phyloP scores from a whole-genome alignment of 1,140 invertebrate species.

The Venturia canescens region DNA sequence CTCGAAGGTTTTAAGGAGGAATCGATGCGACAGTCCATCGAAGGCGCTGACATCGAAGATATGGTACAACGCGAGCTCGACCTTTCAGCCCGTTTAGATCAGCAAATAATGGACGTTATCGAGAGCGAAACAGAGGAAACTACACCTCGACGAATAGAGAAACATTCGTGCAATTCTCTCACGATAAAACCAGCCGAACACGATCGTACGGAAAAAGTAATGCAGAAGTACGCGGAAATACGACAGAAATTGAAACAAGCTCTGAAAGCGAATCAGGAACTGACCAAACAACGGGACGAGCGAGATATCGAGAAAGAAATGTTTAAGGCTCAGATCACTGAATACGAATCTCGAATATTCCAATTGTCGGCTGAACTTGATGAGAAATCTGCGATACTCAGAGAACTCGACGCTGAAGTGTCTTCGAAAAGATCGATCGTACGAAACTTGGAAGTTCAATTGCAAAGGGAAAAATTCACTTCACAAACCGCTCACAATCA shows the following conservation, averaged over 20 bases:
- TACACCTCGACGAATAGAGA: slow-evolving; percentile 49
- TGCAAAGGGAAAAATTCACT: slow-evolving; percentile 64
- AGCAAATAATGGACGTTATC: slow-evolving; percentile 78
- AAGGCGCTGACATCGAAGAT: slow-evolving; percentile 77
- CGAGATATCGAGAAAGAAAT: slow-evolving; percentile 70
- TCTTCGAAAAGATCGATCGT: slow-evolving; percentile 64
- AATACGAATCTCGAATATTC: slow-evolving; percentile 71
- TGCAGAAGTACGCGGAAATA: slow-evolving; percentile 60
- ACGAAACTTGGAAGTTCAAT: slow-evolving; percentile 62
- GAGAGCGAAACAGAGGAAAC: slow-evolving; percentile 71
- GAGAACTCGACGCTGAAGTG: slow-evolving; percentile 66
- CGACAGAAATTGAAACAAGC: slow-evolving; percentile 61
- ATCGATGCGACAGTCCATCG: slow-evolving; percentile 45
- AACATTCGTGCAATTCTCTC: slow-evolving; percentile 57
- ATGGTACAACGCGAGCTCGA: slow-evolving; percentile 80
- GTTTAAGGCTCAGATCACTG: slow-evolving; percentile 67
- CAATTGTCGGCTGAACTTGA: slow-evolving; percentile 68
- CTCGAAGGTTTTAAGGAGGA: slow-evolving; percentile 64
- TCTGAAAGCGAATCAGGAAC: slow-evolving; percentile 73
- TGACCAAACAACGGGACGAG: slow-evolving; percentile 72
- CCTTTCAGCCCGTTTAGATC: slow-evolving; percentile 79
- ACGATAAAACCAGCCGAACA: slow-evolving; percentile 55
- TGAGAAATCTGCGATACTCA: slow-evolving; percentile 63
- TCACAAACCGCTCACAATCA: slow-evolving; percentile 62
- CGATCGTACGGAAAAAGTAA: slow-evolving; percentile 56